Conservation (phyloP, 1,140 invertebrate species). For the Pseudomyrmex gracilis region DNA sequence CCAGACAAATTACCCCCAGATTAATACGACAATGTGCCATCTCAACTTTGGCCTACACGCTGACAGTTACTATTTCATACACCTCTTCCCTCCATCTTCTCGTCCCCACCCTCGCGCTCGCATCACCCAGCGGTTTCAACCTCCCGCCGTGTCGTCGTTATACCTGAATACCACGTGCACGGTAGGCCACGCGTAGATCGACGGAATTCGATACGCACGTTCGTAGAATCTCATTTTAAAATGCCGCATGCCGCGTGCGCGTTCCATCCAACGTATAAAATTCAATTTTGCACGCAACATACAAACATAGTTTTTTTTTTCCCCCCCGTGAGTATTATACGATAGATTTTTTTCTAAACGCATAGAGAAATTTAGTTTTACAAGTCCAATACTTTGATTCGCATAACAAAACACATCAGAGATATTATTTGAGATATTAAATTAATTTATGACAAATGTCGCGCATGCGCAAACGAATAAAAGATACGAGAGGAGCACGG, state of each 20-base stretch:
- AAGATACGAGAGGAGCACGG: not conserved
- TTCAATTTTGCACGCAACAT: too few species aligned
- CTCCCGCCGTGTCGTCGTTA: slow-evolving; percentile 44
- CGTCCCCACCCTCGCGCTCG: not conserved
- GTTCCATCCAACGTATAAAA: not conserved
- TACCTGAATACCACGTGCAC: slow-evolving; percentile 48
- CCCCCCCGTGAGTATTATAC: too few species aligned
- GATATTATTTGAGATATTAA: not conserved
- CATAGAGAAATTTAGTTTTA: too few species aligned
- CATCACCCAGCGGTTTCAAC: slow-evolving; percentile 33
- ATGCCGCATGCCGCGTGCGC: not conserved
- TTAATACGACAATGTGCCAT: slow-evolving; percentile 77
- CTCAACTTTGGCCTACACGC: slow-evolving; percentile 79
- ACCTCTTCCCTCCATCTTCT: slow-evolving; percentile 46
- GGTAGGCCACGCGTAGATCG: slow-evolving; percentile 28
- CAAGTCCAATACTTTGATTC: too few species aligned
- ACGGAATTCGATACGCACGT: slow-evolving; percentile 32
- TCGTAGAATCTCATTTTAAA: not conserved
- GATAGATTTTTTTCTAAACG: too few species aligned
- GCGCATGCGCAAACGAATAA: not conserved
- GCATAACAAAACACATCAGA: too few species aligned
- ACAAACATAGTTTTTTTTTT: too few species aligned
- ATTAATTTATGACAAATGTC: not conserved
- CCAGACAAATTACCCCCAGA: slow-evolving; percentile 76
- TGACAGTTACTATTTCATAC: slow-evolving; percentile 78